Conservation (phyloP, 2,888 invertebrate genomes). For the Amiota mariae region DNA sequence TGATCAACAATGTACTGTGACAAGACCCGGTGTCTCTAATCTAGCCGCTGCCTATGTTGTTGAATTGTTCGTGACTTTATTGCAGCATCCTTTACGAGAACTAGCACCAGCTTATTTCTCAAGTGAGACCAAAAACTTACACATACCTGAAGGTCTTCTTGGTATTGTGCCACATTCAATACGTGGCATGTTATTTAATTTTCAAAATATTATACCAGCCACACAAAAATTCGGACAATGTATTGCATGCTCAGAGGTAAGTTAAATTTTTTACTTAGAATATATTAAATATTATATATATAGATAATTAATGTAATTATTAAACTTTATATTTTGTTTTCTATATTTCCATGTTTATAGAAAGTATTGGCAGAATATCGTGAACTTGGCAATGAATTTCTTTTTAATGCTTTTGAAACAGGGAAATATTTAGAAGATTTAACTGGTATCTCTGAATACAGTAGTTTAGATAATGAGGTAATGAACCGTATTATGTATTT, state of each 20-base stretch:
- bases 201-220: conserved; percentile 87
- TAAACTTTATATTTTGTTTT: conserved; percentile 1
- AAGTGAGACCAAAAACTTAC: conserved; percentile 47
- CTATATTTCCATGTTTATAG: conserved; percentile 49
- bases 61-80: conserved; percentile 87
- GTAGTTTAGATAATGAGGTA: conserved; percentile 75
- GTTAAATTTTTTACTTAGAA: not conserved
- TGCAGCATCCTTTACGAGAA: conserved; percentile 86
- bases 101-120: conserved; percentile 80
- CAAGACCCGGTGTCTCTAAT: conserved; percentile 93
- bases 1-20: conserved; percentile 99
- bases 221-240: conserved; percentile 91
- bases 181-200: conserved; percentile 90
- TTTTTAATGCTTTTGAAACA: conserved; percentile 86
- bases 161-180: conserved; percentile 95
- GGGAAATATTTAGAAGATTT: conserved; percentile 88
- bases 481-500: not conserved
- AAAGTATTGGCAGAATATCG: conserved; percentile 75
- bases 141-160: conserved; percentile 78
- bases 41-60: conserved; percentile 93
- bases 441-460: conserved; percentile 83
- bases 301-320: not conserved
- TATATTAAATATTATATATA: not conserved
- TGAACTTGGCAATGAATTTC: conserved; percentile 80
- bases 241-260: conserved; percentile 88